Evolutionary conservation across 2,797 vertebrate genomes (phyloP), one percentile per base, ranked within the genome.

Genomic region (Cetoscarus ocellatus): DNA sequence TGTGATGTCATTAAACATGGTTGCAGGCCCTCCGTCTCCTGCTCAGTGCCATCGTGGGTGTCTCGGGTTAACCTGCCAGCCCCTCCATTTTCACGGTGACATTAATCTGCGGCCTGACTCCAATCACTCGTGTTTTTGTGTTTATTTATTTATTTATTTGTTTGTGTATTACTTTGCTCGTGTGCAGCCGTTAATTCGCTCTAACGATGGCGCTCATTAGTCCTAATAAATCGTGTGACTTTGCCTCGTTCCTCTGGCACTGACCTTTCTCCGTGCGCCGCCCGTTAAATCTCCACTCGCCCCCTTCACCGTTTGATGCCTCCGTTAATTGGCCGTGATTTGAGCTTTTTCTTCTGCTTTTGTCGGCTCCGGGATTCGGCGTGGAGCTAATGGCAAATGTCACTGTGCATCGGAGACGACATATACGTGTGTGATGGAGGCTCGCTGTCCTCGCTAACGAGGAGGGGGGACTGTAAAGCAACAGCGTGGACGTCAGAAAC

Each of bases 301-400:
- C 89, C 94, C 90, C 89, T 91, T 88, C 86, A 80, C 83, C 48
- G 84, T 98, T 97, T 98, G 95, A 97, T 97, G 93, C 94, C 86
- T 94, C 93, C 65, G 86, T 94, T 99, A 98, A 98, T 98, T 98
- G 96, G 96, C 90, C 93, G 90, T 91, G 92, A 93, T 94, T 93
- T 93, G 89, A 88, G 85, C 88, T 90, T 91, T 92, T 90, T 85
- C 85, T 86, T 90, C 82, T 85, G 83, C 85, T 85, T 89, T 86
- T 79, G 91, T 94, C 82, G 69, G 89, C 92, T 83, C 88, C 95
- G 73, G 93, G 92, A 94, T 87, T 93, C 86, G 83, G 92, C 87
- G 86, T 82, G 85, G 77, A 91, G 93, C 91, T 94, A 94, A 95
- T 92, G 90, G 94, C 93, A 98, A 99, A 98, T 98, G 96, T 96